Evolutionary conservation across 2,113 vertebrate species (phyloP), one percentile per base, ranked within the genome.

Genomic region (Cromileptes altivelis): DNA sequence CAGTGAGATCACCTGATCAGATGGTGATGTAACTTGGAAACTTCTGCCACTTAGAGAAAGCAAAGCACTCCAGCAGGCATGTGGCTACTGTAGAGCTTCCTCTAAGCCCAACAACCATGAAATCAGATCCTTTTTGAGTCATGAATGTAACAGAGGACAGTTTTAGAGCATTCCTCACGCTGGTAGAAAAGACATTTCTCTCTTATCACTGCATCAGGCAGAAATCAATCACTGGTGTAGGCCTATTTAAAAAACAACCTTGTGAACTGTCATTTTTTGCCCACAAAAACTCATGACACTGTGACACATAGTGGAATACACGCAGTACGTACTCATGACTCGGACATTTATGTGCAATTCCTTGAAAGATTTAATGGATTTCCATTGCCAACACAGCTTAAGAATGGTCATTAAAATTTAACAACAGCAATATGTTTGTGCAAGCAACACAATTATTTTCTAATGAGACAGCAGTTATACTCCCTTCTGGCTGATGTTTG

Each of bases 401-500:
- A 57, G 33, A 69, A 27, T 1, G 9, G 19, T 69, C 81, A 78
- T 82, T 80, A 72, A 84, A 68, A 75, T 82, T 47, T 82, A 80
- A 90, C 81, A 80, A 47, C 49, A 27, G 62, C 73, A 62, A 67
- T 80, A 67, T 62, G 74, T 78, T 40, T 27, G 80, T 55, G 53
- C 70, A 13, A 58, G 73, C 71, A 64, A 42, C 1, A 10, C 52
- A 70, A 82, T 86, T 70, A 70, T 61, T 75, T 62, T 42, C 77
- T 78, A 80, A 80, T 78, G 78, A 86, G 70, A 78, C 70, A 80
- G 86, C 75, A 30, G 25, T 71, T 80, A 60, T 17, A 30, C 45
- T 76, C 40, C 65, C 71, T 57, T 42, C 19, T 27, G 62, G 75
- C 52, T 47, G 40, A 42, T 23, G 70, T 56, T 60, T 63, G 58